Conservation (phyloP, 1,140 invertebrate species). For the Cydia splendana region DNA sequence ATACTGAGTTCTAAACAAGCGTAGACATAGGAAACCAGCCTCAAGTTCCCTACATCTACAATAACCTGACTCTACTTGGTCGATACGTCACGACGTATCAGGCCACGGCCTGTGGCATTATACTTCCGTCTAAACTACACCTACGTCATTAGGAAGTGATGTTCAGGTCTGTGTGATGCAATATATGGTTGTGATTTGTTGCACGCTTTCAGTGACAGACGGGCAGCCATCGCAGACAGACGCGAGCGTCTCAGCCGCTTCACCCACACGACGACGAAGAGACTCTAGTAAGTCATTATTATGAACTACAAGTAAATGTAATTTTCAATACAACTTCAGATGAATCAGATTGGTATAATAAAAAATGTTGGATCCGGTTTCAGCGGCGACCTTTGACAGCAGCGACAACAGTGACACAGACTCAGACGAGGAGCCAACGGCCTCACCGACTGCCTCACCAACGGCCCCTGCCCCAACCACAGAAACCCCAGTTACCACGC, state of each 20-base stretch:
- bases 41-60: too few species aligned
- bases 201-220: constrained; percentile 10
- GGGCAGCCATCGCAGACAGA: constrained; percentile 33
- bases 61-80: too few species aligned
- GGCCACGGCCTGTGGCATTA: too few species aligned
- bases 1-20: too few species aligned
- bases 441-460: constrained; percentile 1
- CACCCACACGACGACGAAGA: constrained; percentile 17
- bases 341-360: background rate
- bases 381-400: constrained; percentile 66
- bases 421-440: constrained; percentile 36
- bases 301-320: background rate
- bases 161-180: too few species aligned
- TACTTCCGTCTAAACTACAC: too few species aligned
- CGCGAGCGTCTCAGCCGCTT: constrained; percentile 26
- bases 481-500: constrained; percentile 15
- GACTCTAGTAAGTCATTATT: constrained; percentile 37
- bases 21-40: too few species aligned
- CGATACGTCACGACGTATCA: too few species aligned
- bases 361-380: background rate
- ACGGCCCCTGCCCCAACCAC: background rate
- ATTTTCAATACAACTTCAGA: background rate
- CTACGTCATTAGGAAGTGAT: too few species aligned
- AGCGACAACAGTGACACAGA: constrained; percentile 63
- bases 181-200: background rate